Conservation (phyloP, 2,113 vertebrate species). For the Anolis carolinensis region DNA sequence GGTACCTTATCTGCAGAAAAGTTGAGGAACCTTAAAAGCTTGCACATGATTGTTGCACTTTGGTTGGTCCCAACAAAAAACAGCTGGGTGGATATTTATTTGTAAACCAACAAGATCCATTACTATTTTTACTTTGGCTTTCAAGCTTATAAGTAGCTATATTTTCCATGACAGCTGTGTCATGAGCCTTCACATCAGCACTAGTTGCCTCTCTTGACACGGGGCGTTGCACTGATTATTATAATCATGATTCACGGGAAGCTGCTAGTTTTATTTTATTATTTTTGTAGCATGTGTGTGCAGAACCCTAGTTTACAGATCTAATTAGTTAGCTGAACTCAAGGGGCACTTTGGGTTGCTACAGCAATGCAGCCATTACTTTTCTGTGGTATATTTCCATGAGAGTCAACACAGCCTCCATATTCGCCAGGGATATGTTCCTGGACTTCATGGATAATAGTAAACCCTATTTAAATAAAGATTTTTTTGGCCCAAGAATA, state of each 20-base stretch:
- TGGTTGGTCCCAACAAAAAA: too few species aligned
- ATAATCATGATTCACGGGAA: background rate
- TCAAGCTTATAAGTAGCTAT: background rate
- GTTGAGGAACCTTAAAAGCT: too few species aligned
- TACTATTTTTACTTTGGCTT: too few species aligned
- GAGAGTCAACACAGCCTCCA: too few species aligned
- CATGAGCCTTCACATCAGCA: background rate
- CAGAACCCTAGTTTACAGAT: background rate
- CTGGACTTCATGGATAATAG: too few species aligned
- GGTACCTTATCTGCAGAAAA: too few species aligned
- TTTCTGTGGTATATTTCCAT: background rate
- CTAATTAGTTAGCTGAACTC: background rate
- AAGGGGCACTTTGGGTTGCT: background rate
- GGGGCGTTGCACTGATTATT: background rate
- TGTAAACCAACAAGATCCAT: too few species aligned
- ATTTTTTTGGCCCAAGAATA: too few species aligned
- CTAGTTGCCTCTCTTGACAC: background rate
- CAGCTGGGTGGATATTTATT: too few species aligned
- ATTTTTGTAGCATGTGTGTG: background rate
- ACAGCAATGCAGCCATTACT: background rate
- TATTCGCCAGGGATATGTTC: too few species aligned
- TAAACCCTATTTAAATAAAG: too few species aligned
- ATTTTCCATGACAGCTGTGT: background rate
- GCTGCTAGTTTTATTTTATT: background rate
- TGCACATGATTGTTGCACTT: too few species aligned